A percentile compares a stretch with the other conserved stretches of the same genome.
phyloP scores from a whole-genome alignment of 2,113 vertebrate species.

The Myrmecophaga tridactyla region DNA sequence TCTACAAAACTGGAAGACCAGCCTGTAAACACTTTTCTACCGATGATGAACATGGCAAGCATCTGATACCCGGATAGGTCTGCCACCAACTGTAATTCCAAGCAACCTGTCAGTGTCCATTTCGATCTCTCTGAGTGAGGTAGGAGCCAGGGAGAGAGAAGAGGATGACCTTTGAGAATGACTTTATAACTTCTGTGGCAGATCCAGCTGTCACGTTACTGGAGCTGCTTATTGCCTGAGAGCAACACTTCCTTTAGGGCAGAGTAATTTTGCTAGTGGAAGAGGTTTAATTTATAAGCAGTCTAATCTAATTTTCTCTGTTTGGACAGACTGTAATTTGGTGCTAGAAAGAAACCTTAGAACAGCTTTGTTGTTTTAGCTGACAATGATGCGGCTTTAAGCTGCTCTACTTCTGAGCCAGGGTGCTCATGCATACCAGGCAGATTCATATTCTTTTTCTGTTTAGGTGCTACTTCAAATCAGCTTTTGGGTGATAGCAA shows the following conservation, averaged over 20 bases:
- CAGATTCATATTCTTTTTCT: constrained; percentile 77
- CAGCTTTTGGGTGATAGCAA: constrained; percentile 68
- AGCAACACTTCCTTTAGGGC: constrained; percentile 74
- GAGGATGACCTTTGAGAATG: neutral
- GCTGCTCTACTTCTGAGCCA: constrained; percentile 72
- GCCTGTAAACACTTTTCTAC: neutral
- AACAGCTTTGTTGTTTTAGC: constrained; percentile 75
- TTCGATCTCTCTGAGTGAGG: constrained; percentile 23
- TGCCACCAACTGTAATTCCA: constrained; percentile 11
- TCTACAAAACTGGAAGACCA: neutral
- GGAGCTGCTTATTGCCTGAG: constrained; percentile 57
- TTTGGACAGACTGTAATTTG: constrained; percentile 81
- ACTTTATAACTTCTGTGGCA: constrained; percentile 51
- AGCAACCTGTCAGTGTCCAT: neutral
- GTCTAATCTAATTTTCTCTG: constrained; percentile 84
- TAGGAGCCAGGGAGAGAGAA: neutral
- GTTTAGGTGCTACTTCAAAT: constrained; percentile 80
- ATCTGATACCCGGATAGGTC: constrained; percentile 1
- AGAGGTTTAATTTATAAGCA: constrained; percentile 82
- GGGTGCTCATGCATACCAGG: constrained; percentile 60
- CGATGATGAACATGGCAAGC: neutral
- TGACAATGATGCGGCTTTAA: constrained; percentile 77
- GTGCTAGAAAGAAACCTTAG: constrained; percentile 79
- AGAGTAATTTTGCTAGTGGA: constrained; percentile 77
- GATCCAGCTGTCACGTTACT: constrained; percentile 50